phyloP scores from a whole-genome alignment of 1,140 invertebrate species.

The Lepidurus arcticus region DNA sequence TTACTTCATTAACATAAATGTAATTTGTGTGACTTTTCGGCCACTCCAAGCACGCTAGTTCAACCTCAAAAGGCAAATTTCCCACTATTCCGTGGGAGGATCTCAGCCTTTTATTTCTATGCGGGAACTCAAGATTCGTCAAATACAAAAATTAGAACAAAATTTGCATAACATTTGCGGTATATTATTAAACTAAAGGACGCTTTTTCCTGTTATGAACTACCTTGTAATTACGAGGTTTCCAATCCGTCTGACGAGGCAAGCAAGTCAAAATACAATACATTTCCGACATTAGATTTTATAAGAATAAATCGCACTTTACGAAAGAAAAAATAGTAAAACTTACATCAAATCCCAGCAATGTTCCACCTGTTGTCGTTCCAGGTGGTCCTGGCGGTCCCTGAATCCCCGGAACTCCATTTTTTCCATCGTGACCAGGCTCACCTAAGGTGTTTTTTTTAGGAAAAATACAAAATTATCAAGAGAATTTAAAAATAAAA shows the following conservation, averaged over 20 bases:
- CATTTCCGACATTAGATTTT: slow-evolving; percentile 5
- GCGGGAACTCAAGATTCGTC: too few relatives aligned
- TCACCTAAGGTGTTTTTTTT: not conserved
- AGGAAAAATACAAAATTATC: not conserved
- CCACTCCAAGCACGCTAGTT: slow-evolving; percentile 32
- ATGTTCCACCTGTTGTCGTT: slow-evolving; percentile 46
- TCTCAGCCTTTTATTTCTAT: too few relatives aligned
- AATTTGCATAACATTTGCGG: not conserved
- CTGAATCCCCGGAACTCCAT: slow-evolving; percentile 33
- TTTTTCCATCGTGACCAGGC: slow-evolving; percentile 33
- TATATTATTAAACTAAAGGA: not conserved
- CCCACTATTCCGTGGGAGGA: too few relatives aligned
- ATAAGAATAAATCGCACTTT: not conserved
- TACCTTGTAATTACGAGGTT: slow-evolving; percentile 39
- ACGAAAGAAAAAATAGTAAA: not conserved
- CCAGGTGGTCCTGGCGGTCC: slow-evolving; percentile 54
- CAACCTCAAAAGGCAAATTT: slow-evolving; percentile 17
- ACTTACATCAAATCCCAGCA: slow-evolving; percentile 40
- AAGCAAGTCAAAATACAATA: not conserved
- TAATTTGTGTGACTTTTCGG: slow-evolving; percentile 33
- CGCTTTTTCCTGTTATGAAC: not conserved
- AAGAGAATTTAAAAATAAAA: not conserved
- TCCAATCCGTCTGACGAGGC: slow-evolving; percentile 40
- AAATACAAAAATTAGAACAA: not conserved
- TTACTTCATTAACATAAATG: not conserved